phyloP scores from a whole-genome alignment of 1,140 invertebrate genomes.

The Hyles euphorbiae region DNA sequence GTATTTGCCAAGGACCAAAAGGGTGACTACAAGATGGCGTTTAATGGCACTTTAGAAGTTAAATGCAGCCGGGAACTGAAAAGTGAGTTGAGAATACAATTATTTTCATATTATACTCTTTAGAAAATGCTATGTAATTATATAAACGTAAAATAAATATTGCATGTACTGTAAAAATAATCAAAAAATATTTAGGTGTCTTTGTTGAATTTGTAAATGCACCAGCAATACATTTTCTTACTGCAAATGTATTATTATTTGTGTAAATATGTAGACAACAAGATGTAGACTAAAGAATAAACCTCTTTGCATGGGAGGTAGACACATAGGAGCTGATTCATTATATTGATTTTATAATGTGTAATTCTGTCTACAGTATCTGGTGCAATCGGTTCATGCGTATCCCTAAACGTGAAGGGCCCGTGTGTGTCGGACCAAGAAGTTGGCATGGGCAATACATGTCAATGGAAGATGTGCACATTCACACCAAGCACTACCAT shows the following conservation, averaged over 20 bases:
- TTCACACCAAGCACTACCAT: constrained; percentile 95
- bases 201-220: too few relatives aligned
- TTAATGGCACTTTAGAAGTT: constrained; percentile 97
- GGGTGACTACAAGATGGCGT: constrained; percentile 97
- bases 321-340: too few relatives aligned
- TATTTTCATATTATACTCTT: too few relatives aligned
- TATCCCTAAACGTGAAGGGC: constrained; percentile 93
- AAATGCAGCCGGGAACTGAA: constrained; percentile 94
- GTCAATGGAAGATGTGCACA: constrained; percentile 98
- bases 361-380: constrained; percentile 80
- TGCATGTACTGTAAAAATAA: too few relatives aligned
- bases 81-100: constrained; percentile 66
- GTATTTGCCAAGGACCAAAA: constrained; percentile 97
- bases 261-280: not conserved
- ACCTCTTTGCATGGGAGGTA: too few relatives aligned
- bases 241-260: too few relatives aligned
- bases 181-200: too few relatives aligned
- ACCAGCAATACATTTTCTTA: too few relatives aligned
- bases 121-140: too few relatives aligned
- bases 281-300: not conserved
- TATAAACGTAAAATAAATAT: too few relatives aligned
- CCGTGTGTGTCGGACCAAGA: constrained; percentile 96
- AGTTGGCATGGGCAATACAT: constrained; percentile 97
- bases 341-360: too few relatives aligned
- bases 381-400: constrained; percentile 97